Conservation (phyloP, 2,797 vertebrate species). For the Arnoldichthys spilopterus region DNA sequence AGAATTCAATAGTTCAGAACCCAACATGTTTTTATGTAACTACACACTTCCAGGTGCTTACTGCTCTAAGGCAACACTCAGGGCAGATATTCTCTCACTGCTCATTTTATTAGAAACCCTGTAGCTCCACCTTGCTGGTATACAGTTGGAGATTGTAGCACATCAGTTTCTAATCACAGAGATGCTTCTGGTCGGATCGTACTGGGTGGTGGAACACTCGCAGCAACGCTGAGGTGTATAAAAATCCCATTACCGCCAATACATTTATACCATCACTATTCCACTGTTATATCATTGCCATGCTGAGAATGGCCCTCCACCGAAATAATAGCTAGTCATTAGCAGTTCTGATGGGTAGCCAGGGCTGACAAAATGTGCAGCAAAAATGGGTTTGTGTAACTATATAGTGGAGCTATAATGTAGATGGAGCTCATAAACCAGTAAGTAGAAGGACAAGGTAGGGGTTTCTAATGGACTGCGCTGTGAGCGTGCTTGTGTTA, state of each 20-base stretch:
- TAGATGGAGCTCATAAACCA: background rate
- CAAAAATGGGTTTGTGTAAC: background rate
- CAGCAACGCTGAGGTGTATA: background rate
- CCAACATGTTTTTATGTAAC: slow-evolving; percentile 17
- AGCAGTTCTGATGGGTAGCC: background rate
- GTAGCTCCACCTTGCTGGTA: too few relatives aligned
- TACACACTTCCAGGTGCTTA: background rate
- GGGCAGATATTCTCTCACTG: background rate
- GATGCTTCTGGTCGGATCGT: too few relatives aligned
- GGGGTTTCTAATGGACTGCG: background rate
- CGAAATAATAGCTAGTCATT: background rate
- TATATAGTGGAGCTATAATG: background rate
- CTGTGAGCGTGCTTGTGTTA: slow-evolving; percentile 54
- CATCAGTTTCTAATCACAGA: too few relatives aligned
- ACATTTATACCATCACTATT: background rate
- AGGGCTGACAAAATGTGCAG: background rate
- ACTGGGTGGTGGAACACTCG: background rate
- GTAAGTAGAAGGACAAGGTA: background rate
- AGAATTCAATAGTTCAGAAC: slow-evolving; percentile 35
- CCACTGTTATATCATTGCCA: background rate
- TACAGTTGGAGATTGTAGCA: background rate
- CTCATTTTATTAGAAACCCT: too few relatives aligned
- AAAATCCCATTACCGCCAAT: background rate
- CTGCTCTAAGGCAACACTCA: background rate
- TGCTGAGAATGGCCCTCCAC: background rate